Percentiles rank a stretch among this genome's conserved stretches.
Conservation (phyloP, 2,797 vertebrate species). For the Neosilurus mollespiculum region DNA sequence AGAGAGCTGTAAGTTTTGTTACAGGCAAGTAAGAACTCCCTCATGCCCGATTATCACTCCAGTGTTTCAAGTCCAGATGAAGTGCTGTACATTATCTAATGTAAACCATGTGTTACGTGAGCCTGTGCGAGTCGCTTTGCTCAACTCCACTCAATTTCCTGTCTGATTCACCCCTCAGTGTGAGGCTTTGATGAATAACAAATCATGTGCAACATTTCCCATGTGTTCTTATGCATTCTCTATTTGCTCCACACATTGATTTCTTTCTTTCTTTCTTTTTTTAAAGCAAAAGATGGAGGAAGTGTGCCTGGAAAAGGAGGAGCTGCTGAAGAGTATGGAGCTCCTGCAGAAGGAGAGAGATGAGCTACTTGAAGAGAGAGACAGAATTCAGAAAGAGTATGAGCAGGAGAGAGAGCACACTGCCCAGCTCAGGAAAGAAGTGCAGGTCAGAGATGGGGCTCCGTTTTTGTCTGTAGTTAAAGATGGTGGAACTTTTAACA, state of each 20-base stretch:
- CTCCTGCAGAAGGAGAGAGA: conserved; percentile 84
- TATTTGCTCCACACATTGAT: conserved; percentile 7
- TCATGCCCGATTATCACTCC: neutral
- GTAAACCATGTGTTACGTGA: neutral
- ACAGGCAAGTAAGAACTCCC: neutral
- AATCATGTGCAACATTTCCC: neutral
- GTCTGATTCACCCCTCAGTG: conserved; percentile 6
- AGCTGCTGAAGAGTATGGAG: conserved; percentile 80
- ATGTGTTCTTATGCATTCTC: neutral
- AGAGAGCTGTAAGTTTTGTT: neutral
- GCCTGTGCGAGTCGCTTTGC: neutral
- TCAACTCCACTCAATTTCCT: conserved; percentile 19
- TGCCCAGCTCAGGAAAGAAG: conserved; percentile 80
- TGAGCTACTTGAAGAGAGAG: conserved; percentile 83
- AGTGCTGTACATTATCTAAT: neutral
- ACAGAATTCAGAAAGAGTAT: conserved; percentile 66
- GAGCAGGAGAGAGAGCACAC: conserved; percentile 78
- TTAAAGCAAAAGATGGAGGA: conserved; percentile 93
- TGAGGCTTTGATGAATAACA: conserved; percentile 16
- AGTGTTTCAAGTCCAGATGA: neutral
- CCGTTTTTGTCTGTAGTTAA: neutral
- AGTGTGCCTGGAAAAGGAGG: conserved; percentile 90
- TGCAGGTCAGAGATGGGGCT: conserved; percentile 76
- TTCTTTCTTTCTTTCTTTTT: conserved; percentile 15
- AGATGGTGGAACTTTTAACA: neutral